Conservation (phyloP, 1,140 invertebrate genomes). For the Aphelinus certus region DNA sequence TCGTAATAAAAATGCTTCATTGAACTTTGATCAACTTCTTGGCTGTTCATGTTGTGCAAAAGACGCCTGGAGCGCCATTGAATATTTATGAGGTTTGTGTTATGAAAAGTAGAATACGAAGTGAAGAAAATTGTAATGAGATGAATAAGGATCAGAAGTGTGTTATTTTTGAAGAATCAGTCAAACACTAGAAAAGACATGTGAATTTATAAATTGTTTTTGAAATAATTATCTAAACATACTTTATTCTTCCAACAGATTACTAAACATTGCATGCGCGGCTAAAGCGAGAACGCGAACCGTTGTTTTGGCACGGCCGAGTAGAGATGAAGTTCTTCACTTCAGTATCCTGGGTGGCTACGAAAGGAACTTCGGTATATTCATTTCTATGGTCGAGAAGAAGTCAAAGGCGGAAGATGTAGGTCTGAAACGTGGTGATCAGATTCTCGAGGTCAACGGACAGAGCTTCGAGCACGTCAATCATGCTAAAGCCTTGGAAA, state of each 20-base stretch:
- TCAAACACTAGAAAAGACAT: no score
- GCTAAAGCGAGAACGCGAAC: conserved; percentile 93
- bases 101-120: no score
- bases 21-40: no score
- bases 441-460: conserved; percentile 97
- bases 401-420: conserved; percentile 94
- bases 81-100: no score
- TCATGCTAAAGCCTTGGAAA: conserved; percentile 89
- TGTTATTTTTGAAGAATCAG: no score
- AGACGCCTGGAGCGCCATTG: background rate
- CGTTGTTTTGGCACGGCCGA: conserved; percentile 90
- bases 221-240: no score
- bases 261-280: conserved; percentile 96
- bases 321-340: conserved; percentile 90
- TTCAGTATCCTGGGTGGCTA: conserved; percentile 95
- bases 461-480: conserved; percentile 94
- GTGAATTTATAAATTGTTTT: background rate
- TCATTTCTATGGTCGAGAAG: conserved; percentile 93
- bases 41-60: no score
- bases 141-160: no score
- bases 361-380: conserved; percentile 91
- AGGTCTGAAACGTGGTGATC: conserved; percentile 96
- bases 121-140: no score
- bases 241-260: conserved; percentile 52
- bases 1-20: no score